These are phyloP conservation scores for Oryctes rhinoceros DNA, from an alignment of 1,140 invertebrate species.

Conservation along the genomic window DNA sequence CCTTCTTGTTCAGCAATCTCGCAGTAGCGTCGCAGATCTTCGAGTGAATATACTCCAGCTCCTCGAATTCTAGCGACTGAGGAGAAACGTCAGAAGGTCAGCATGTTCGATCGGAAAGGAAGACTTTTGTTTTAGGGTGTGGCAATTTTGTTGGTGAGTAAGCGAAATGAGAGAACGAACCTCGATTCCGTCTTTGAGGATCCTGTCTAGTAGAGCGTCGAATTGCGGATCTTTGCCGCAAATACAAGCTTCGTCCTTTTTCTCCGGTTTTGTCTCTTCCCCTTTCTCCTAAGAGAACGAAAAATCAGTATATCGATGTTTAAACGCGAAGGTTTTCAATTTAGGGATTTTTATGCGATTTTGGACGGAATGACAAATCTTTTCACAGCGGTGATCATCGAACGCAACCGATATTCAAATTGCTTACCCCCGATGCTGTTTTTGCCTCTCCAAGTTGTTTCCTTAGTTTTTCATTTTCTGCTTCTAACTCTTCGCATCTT, in stretches of 20 bases:
- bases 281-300: background rate
- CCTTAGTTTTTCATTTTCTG: conserved; percentile 12
- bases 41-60: conserved; percentile 49
- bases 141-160: conserved; percentile 44
- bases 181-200: conserved; percentile 45
- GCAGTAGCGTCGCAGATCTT: conserved; percentile 49
- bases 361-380: too few relatives aligned
- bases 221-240: conserved; percentile 35
- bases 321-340: too few relatives aligned
- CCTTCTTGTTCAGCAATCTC: conserved; percentile 46
- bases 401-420: too few relatives aligned
- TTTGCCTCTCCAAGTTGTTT: conserved; percentile 27
- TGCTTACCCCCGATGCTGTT: background rate
- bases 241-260: conserved; percentile 29
- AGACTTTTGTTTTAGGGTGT: conserved; percentile 21
- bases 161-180: conserved; percentile 42
- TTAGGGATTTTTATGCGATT: too few relatives aligned
- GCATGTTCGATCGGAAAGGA: conserved; percentile 11
- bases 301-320: too few relatives aligned
- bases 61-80: conserved; percentile 49
- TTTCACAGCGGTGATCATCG: too few relatives aligned
- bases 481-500: conserved; percentile 42
- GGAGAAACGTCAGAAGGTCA: conserved; percentile 28
- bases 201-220: conserved; percentile 23
- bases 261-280: background rate